Conservation (phyloP, 64 coral and sea anemone species). For the Stichodactyla helianthus region DNA sequence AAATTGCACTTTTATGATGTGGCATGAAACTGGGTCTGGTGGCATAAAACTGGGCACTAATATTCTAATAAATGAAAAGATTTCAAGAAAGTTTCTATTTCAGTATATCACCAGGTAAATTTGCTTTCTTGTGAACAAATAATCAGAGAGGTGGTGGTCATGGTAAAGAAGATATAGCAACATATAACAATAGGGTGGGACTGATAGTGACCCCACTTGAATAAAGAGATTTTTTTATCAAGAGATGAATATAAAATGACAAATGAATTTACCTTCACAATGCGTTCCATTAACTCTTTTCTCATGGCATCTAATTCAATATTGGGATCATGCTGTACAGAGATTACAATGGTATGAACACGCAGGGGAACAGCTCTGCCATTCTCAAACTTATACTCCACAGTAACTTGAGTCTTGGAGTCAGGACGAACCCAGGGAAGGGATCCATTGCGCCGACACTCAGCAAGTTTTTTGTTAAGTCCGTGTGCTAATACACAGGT, state of each 20-base stretch:
- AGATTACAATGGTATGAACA: constrained; percentile 93
- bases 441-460: constrained; percentile 75
- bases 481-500: constrained; percentile 87
- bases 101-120: too few relatives aligned
- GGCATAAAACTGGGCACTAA: too few relatives aligned
- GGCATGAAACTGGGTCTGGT: too few relatives aligned
- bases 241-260: background rate
- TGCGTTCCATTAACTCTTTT: constrained; percentile 71
- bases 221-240: background rate
- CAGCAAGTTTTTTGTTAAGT: constrained; percentile 76
- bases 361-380: constrained; percentile 26
- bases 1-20: too few relatives aligned
- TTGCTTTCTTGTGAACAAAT: too few relatives aligned
- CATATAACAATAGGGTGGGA: too few relatives aligned
- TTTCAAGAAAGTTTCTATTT: too few relatives aligned
- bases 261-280: constrained; percentile 63
- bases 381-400: constrained; percentile 78
- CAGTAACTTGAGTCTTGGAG: constrained; percentile 97
- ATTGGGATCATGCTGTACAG: constrained; percentile 75
- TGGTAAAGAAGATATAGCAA: too few relatives aligned
- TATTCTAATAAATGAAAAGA: too few relatives aligned
- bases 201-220: too few relatives aligned
- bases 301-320: constrained; percentile 59
- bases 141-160: too few relatives aligned
- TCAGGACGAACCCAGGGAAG: constrained; percentile 90